These are phyloP conservation scores for Bergia sp. DNA, from an alignment of 92 coral and sea anemone genomes.

Conservation along the genomic window DNA sequence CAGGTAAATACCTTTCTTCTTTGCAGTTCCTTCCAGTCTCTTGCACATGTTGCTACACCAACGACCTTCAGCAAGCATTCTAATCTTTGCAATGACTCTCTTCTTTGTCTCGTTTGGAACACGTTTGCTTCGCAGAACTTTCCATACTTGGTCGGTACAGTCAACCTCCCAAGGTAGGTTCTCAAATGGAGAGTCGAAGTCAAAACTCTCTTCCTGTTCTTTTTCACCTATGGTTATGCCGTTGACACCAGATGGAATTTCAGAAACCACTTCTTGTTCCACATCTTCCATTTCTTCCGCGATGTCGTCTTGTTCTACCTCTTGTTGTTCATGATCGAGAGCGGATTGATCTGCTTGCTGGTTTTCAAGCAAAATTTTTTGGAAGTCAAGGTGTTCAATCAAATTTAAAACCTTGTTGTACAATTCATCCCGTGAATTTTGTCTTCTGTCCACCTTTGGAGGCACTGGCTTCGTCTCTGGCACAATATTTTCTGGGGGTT, in stretches of 20 bases:
- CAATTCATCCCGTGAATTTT: slow-evolving; percentile 25
- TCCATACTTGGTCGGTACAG: slow-evolving; percentile 93
- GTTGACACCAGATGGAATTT: neutral
- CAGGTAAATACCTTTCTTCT: slow-evolving; percentile 67
- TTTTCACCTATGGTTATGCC: slow-evolving; percentile 4
- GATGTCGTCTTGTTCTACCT: slow-evolving; percentile 2
- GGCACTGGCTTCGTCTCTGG: slow-evolving; percentile 3
- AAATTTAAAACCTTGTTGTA: slow-evolving; percentile 8
- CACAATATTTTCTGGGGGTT: too few species aligned
- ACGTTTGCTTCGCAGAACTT: slow-evolving; percentile 65
- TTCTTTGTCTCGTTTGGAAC: slow-evolving; percentile 50
- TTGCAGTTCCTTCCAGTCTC: slow-evolving; percentile 79
- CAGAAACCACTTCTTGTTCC: neutral
- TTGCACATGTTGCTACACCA: slow-evolving; percentile 76
- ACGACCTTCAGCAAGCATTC: slow-evolving; percentile 90
- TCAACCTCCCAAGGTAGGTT: slow-evolving; percentile 96
- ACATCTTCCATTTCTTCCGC: slow-evolving; percentile 36
- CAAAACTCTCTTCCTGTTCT: slow-evolving; percentile 44
- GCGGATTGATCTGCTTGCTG: neutral
- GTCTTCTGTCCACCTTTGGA: slow-evolving; percentile 11
- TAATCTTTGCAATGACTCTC: slow-evolving; percentile 68
- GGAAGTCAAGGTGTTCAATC: slow-evolving; percentile 32
- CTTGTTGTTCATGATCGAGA: neutral
- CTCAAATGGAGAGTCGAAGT: slow-evolving; percentile 72
- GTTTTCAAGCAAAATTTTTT: slow-evolving; percentile 23